Evolutionary conservation across 2,113 vertebrate genomes (phyloP).

Genomic region (Hirundichthys speculiger): DNA sequence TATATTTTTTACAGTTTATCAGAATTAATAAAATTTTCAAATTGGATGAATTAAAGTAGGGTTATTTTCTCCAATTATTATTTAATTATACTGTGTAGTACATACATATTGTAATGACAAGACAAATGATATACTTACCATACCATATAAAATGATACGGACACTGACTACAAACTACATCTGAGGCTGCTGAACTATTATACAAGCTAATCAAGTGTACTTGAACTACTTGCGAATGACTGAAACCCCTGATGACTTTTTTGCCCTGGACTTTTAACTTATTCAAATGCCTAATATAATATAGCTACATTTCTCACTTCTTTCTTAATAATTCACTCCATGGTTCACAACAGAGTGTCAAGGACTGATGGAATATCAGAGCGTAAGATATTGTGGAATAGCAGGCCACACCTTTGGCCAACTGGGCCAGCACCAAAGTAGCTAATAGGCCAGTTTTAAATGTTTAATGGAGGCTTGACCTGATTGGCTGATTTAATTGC

Average conservation of each 20-base stretch:
- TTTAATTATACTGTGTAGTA: background rate
- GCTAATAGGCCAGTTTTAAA: conserved; percentile 75
- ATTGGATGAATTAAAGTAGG: no score
- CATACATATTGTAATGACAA: background rate
- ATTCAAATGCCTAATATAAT: conserved; percentile 68
- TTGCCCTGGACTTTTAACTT: conserved; percentile 59
- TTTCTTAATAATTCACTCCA: conserved; percentile 68
- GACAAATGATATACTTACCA: background rate
- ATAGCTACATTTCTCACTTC: conserved; percentile 52
- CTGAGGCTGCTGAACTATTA: conserved; percentile 27
- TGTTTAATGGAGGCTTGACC: conserved; percentile 73
- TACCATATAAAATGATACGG: background rate
- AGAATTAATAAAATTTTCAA: no score
- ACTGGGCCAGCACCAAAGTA: conserved; percentile 53
- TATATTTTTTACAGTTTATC: no score
- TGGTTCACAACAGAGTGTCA: conserved; percentile 56
- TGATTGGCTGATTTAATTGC: conserved; percentile 77
- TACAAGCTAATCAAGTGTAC: conserved; percentile 45
- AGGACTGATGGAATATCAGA: conserved; percentile 66
- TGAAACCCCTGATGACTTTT: conserved; percentile 56
- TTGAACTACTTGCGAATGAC: conserved; percentile 46
- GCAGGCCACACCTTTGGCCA: conserved; percentile 52
- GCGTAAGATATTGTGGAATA: conserved; percentile 50
- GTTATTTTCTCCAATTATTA: conserved; percentile 1
- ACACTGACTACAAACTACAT: conserved; percentile 9